A percentile compares a stretch with the other conserved stretches of the same genome.
Conservation (phyloP, 2,797 vertebrate species). For the Clamator glandarius region DNA sequence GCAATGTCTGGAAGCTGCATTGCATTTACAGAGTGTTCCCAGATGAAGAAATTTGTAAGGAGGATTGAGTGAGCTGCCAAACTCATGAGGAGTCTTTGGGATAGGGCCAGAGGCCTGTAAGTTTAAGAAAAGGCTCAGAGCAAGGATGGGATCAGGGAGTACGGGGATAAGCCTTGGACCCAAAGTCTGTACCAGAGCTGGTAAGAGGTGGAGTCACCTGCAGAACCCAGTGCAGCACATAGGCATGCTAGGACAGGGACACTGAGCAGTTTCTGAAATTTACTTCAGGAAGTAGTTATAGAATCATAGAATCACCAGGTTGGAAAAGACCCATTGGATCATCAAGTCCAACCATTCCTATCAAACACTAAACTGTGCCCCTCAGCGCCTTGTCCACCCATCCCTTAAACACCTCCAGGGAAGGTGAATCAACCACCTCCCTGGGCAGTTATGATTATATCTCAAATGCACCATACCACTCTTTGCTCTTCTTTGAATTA, state of each 20-base stretch:
- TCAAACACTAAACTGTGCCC: too few species aligned
- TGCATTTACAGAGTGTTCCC: constrained; percentile 30
- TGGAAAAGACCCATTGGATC: too few species aligned
- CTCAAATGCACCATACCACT: not conserved
- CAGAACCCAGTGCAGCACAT: not conserved
- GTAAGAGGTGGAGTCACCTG: not conserved
- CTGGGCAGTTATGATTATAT: too few species aligned
- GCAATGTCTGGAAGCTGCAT: constrained; percentile 12
- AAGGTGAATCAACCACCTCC: too few species aligned
- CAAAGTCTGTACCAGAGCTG: not conserved
- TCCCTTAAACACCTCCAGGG: too few species aligned
- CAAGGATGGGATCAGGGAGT: not conserved
- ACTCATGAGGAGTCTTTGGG: not conserved
- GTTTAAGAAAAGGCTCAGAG: not conserved
- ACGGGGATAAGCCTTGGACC: not conserved
- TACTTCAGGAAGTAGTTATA: not conserved
- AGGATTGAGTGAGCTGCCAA: constrained; percentile 37
- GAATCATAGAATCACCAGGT: too few species aligned
- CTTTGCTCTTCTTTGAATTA: not conserved
- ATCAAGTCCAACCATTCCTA: too few species aligned
- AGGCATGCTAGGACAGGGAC: not conserved
- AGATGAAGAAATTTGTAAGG: constrained; percentile 53
- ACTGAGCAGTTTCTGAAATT: not conserved
- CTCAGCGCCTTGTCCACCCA: too few species aligned
- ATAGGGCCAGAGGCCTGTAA: constrained; percentile 2